Conservation (phyloP, 2,113 vertebrate genomes). For the Motacilla alba region DNA sequence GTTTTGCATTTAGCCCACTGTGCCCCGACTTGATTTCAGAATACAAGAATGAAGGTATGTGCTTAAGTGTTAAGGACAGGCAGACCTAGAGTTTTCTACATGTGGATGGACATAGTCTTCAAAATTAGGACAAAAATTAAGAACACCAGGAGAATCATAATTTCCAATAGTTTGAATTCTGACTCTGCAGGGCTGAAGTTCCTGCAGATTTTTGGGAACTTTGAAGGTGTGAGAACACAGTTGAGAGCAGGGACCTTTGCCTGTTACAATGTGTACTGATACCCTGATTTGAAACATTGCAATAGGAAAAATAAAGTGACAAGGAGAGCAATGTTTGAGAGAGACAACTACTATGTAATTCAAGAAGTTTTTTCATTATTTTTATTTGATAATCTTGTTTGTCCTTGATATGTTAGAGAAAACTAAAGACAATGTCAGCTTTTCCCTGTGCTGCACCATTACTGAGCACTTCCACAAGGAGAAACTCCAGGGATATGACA, state of each 20-base stretch:
- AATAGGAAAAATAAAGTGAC: accelerated
- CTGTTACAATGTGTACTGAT: neutral
- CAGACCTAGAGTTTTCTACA: neutral
- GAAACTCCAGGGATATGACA: neutral
- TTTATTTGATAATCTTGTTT: neutral
- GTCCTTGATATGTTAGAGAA: neutral
- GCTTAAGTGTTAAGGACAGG: neutral
- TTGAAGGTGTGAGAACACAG: neutral
- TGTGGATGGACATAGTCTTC: neutral
- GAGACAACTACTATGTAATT: neutral
- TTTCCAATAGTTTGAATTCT: neutral
- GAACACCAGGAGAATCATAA: neutral
- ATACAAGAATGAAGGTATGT: neutral
- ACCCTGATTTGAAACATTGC: neutral
- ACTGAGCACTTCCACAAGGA: neutral
- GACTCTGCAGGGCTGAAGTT: neutral
- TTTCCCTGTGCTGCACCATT: neutral
- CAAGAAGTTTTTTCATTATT: neutral
- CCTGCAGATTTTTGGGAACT: neutral
- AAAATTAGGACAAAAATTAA: neutral
- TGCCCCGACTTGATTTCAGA: neutral
- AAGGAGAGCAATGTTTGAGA: neutral
- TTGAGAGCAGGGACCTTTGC: neutral
- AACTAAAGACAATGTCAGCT: neutral
- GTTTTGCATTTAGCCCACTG: neutral